These are phyloP conservation scores for Patella depressa DNA, from an alignment of 2,888 invertebrate species.

Conservation along the genomic window DNA sequence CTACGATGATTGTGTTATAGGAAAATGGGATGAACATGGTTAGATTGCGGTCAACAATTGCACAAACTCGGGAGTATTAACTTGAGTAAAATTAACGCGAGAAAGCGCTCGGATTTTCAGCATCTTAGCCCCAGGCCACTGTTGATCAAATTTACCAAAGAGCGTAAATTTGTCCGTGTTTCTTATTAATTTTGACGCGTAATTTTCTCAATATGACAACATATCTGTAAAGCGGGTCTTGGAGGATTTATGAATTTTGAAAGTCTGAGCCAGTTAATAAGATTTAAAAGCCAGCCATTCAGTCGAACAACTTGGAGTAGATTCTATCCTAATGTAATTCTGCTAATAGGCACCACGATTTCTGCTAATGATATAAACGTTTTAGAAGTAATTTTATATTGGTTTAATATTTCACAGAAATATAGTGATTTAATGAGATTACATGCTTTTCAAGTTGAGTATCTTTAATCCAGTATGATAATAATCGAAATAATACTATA, in stretches of 20 bases:
- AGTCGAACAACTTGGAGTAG: no score
- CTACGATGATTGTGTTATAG: constrained; percentile 3
- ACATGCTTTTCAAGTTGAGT: no score
- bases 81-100: constrained; percentile 8
- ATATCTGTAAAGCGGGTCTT: constrained; percentile 4
- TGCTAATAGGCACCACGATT: no score
- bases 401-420: no score
- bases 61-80: neutral
- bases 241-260: constrained; percentile 9
- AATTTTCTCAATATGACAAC: constrained; percentile 6
- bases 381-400: no score
- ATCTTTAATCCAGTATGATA: no score
- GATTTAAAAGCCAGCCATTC: neutral
- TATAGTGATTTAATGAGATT: no score
- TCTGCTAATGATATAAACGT: no score
- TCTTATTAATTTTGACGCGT: constrained; percentile 9
- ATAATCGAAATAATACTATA: no score
- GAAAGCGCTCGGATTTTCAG: constrained; percentile 2
- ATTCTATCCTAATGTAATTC: no score
- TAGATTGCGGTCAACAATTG: constrained; percentile 10
- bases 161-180: constrained; percentile 7
- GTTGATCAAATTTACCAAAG: constrained; percentile 10
- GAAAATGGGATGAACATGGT: constrained; percentile 10
- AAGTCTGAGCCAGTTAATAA: constrained; percentile 1
- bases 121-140: neutral